Evolutionary conservation across 1,140 invertebrate genomes (phyloP), one percentile per base, ranked within the genome.

Genomic region (Heliconius hewitsoni): DNA sequence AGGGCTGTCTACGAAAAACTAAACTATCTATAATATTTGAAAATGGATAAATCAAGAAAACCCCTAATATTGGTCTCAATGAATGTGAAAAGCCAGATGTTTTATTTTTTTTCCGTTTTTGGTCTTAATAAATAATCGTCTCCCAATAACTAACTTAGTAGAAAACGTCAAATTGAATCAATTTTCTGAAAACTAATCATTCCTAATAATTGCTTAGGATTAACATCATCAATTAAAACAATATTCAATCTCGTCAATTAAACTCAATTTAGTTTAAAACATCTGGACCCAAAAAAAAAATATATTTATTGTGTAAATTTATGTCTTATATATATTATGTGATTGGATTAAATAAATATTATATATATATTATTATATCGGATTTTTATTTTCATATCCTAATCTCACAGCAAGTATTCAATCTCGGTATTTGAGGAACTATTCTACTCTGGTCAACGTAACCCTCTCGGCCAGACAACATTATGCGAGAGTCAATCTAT

Each of bases 401-500:
- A 16, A 30, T 66, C 1, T 52, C 18, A 4, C 3, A 46, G 42
- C 50, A 0, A 18, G 16, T 18, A 19, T 52, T 52, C 4, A 19
- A 18, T 52, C 0, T 52, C 1, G 8, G 6, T 52, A 19, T 8
- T 18, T 52, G 18, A 52, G 50, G 23, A 66, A 66, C 71, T 85
- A 19, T 42, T 87, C 18, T 84, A 83, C 83, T 39, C 83, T 11
- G 82, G 75, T 3, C 74, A 72, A n/a, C 85, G 84, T 81, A 85
- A 84, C 50, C 87, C 88, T 1, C n/a, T 90, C n/a, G 83, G 82
- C 1, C 80, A 82, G 34, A 82, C 83, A 9, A 82, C 85, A 18
- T 19, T 77, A 27, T 83, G 76, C 34, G 82, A 77, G 71, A 72
- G 34, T 34, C 71, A 72, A 70, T 30, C 57, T 13, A 23, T 76